Evolutionary conservation across 2,888 invertebrate genomes (phyloP), one percentile per base, ranked within the genome.

Genomic region (Tinea pellionella): DNA sequence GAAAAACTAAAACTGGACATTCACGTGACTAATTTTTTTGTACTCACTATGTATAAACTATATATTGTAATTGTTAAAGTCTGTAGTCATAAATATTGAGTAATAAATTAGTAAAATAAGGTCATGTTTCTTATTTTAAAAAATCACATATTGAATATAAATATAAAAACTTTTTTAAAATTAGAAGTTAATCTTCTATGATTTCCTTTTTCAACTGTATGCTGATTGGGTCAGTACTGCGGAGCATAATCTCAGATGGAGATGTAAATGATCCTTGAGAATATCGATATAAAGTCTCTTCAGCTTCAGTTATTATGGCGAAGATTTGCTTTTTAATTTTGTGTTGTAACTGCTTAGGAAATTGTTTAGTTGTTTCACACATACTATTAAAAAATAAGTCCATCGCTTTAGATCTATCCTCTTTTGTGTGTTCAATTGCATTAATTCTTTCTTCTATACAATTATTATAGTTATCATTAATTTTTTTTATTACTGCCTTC

Each of bases 1-100:
- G 91, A 61, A 94, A 96, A 77, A 95, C 94, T 0, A 93, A 91
- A 79, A 94, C 93, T 37, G 89, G 90, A 1, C 88, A 68, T 61
- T 85, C 86, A 57, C 74, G 80, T 55, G 71, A 74, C 66, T 80
- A 74, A 69, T 29, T 53, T 29, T 59, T n/a, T n/a, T 9, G 24
- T 43, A 32, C 11, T 32, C 57, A 12, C 1, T 30, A 53, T 11
- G n/a, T 16, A 47, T n/a, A 47, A n/a, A 47, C 16, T 18, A 51
- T 55, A 60, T 30, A 41, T 32, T 9, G 32, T 32, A 32, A 32
- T 32, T 9, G 32, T 32, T 32, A 32, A 9, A 32, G 32, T 32
- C 11, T 32, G 32, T n/a, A n/a, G n/a, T n/a, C n/a, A 24, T 24
- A 6, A 24, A 24, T 24, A 24, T 24, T 3, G 24, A 24, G 24